Conservation (phyloP, 2,888 invertebrate species). For the Phymatocera aterrima region DNA sequence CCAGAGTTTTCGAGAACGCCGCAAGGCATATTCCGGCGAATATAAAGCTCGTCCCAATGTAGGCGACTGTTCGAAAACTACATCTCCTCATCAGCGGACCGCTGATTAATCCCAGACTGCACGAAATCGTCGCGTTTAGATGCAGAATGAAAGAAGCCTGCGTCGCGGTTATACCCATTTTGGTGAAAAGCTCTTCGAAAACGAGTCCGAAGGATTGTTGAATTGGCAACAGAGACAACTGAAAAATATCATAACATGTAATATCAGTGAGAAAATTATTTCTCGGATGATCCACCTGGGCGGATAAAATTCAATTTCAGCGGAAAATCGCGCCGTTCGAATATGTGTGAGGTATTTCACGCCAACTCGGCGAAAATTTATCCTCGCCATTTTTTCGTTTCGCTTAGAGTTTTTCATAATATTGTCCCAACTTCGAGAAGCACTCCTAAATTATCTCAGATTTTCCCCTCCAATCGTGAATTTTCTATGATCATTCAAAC, state of each 20-base stretch:
- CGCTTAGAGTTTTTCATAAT: too few species aligned
- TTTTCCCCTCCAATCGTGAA: too few species aligned
- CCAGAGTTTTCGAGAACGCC: conserved; percentile 72
- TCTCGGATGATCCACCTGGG: background rate
- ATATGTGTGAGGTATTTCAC: too few species aligned
- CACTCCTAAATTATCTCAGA: too few species aligned
- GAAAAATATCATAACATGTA: conserved; percentile 54
- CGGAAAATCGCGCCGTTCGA: too few species aligned
- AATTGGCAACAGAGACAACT: conserved; percentile 71
- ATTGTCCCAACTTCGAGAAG: too few species aligned
- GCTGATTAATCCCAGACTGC: conserved; percentile 73
- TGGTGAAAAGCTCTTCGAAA: conserved; percentile 70
- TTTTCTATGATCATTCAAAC: too few species aligned
- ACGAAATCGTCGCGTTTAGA: conserved; percentile 72
- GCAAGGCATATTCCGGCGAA: conserved; percentile 73
- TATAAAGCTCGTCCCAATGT: conserved; percentile 71
- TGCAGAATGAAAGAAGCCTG: conserved; percentile 74
- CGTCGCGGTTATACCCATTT: conserved; percentile 70
- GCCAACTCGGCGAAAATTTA: too few species aligned
- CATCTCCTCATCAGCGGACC: conserved; percentile 74
- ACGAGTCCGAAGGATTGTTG: conserved; percentile 74
- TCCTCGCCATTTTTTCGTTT: too few species aligned
- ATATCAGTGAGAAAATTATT: background rate
- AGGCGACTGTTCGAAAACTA: conserved; percentile 72
- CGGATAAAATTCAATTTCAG: too few species aligned